Conservation (phyloP, 2,888 invertebrate species). For the Timema podura region DNA sequence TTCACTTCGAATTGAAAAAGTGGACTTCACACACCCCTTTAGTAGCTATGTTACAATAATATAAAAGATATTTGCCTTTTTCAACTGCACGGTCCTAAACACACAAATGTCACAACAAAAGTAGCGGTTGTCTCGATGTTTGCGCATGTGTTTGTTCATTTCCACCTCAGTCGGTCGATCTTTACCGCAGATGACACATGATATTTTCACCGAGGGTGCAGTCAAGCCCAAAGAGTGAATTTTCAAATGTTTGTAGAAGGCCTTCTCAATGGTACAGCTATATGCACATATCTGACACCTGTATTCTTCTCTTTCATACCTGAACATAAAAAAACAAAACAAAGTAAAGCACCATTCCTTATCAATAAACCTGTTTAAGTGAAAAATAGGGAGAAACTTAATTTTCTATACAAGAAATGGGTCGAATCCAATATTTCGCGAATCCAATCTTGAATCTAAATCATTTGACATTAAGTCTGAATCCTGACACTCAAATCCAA, state of each 20-base stretch:
- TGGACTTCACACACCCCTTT: background rate
- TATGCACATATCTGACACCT: constrained; percentile 52
- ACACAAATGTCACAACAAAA: constrained; percentile 54
- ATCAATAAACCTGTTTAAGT: too few species aligned
- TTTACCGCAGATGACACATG: constrained; percentile 54
- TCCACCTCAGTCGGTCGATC: constrained; percentile 50
- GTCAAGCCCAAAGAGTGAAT: constrained; percentile 44
- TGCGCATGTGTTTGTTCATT: constrained; percentile 50
- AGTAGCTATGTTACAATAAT: background rate
- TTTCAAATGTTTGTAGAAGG: constrained; percentile 50
- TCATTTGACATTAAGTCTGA: too few species aligned
- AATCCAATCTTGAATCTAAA: too few species aligned
- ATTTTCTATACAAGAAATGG: too few species aligned
- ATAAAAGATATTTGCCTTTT: constrained; percentile 45
- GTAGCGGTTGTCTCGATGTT: constrained; percentile 49
- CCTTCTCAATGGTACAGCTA: constrained; percentile 54
- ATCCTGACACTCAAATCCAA: too few species aligned
- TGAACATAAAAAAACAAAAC: constrained; percentile 35
- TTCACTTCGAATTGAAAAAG: too few species aligned
- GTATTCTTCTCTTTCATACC: constrained; percentile 54
- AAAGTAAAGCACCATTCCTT: too few species aligned
- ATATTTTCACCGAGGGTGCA: constrained; percentile 42
- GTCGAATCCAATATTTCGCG: too few species aligned
- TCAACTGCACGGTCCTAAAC: constrained; percentile 53
- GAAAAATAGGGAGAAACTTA: too few species aligned